These are phyloP conservation scores for Mycetomoellerius zeteki DNA, from an alignment of 1,140 invertebrate genomes.

Conservation along the genomic window DNA sequence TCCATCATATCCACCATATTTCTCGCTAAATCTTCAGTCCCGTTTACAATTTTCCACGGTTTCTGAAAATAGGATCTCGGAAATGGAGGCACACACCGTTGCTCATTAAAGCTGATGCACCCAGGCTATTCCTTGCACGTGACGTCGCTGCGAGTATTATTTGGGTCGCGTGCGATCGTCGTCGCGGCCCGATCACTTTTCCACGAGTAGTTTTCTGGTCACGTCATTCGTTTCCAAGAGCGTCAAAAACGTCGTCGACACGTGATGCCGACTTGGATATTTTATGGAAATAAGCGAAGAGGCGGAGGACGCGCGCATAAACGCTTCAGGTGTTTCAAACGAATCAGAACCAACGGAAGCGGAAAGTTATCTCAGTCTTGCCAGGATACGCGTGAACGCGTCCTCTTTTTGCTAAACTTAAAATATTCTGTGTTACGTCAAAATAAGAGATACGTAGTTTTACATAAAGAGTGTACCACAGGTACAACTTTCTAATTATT, in stretches of 20 bases:
- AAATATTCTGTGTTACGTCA: slow-evolving; percentile 16
- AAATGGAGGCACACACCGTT: neutral
- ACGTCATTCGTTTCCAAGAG: slow-evolving; percentile 63
- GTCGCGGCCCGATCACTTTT: slow-evolving; percentile 38
- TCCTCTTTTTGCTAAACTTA: neutral
- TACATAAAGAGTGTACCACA: neutral
- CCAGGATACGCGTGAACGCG: neutral
- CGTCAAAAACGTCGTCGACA: slow-evolving; percentile 42
- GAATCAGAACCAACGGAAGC: neutral
- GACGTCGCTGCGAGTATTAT: slow-evolving; percentile 49
- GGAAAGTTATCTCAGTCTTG: neutral
- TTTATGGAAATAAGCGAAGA: slow-evolving; percentile 40
- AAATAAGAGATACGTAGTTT: neutral
- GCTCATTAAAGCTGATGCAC: slow-evolving; percentile 21
- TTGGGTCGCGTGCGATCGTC: slow-evolving; percentile 58
- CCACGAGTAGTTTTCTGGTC: slow-evolving; percentile 60
- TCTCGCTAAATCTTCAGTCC: neutral
- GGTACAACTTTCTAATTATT: slow-evolving; percentile 22
- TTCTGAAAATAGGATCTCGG: slow-evolving; percentile 24
- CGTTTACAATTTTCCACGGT: neutral
- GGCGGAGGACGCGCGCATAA: slow-evolving; percentile 23
- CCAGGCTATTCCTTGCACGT: slow-evolving; percentile 28
- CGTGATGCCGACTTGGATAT: slow-evolving; percentile 21
- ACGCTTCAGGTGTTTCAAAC: neutral
- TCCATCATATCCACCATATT: neutral